Base-by-base conservation (phyloP, 1,140 invertebrate species). In the Babylonia areolata region DNA sequence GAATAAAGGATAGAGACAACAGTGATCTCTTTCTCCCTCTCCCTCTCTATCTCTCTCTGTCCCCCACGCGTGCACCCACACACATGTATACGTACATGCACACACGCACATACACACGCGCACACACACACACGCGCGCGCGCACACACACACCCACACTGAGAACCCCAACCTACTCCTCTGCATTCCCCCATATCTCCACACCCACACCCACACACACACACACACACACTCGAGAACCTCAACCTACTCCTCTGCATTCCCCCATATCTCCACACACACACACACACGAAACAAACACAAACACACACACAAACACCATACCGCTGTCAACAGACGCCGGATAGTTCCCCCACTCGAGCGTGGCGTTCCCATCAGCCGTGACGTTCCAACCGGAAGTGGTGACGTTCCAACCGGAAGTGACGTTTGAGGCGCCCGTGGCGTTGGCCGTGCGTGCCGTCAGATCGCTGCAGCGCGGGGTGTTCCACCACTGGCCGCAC, bases 401-500 rank as follows among this genome's bases (percentile, higher is more conserved):
- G 46, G 46, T 20, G 46, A n/a, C n/a, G n/a, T n/a, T n/a, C n/a
- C n/a, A n/a, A 51, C 12, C 58, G 58, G 58, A 64, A 64, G 58
- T 64, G 58, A 64, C 58, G 58, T 64, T 64, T 23, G 9, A 0
- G 20, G 12, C 58, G 28, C 12, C 1, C 5, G 9, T 20, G 46
- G 46, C 46, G 46, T 20, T 20, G 46, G 20, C 20, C 46, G 6
- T 51, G 46, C 46, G 46, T 20, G 6, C 9, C 20, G 58, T 23
- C 20, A 64, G 58, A 23, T 64, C 58, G 58, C 28, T 2, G 58
- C 58, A 64, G 5, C 28, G 58, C 5, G 58, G 58, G 58, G 58
- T 85, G 79, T 87, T 87, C 94, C 94, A 95, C 37, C 91, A 91
- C 89, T 95, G 93, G 87, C 93, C 93, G 87, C 95, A 95, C 46